A percentile compares a stretch with the other conserved stretches of the same genome.
phyloP scores from a whole-genome alignment of 2,797 vertebrate genomes.

The Onychomys torridus region DNA sequence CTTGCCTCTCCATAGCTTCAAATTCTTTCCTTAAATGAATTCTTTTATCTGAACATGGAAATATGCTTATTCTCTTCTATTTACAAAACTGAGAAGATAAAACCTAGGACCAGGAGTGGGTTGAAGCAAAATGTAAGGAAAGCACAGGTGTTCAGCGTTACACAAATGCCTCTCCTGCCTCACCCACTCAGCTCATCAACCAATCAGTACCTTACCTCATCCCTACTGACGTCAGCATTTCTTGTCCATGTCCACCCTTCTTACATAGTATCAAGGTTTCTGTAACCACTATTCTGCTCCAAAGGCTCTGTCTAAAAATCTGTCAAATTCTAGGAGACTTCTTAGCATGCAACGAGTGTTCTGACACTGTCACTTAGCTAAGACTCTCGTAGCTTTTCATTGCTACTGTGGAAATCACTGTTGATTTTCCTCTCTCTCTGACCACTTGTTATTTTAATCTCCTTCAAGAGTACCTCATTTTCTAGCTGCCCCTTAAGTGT shows the following conservation, averaged over 20 bases:
- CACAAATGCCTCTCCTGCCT: neutral
- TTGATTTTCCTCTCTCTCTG: neutral
- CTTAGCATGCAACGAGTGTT: slow-evolving; percentile 38
- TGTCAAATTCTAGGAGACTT: slow-evolving; percentile 19
- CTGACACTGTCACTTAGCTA: neutral
- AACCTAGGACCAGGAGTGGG: neutral
- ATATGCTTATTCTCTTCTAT: neutral
- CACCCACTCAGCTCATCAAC: neutral
- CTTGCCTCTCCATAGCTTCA: neutral
- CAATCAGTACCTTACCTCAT: slow-evolving; percentile 9
- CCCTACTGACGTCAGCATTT: neutral
- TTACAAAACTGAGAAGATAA: slow-evolving; percentile 19
- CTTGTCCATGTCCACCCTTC: slow-evolving; percentile 12
- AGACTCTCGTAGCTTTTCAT: slow-evolving; percentile 7
- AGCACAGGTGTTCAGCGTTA: neutral
- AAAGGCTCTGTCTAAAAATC: slow-evolving; percentile 37
- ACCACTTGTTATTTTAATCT: neutral
- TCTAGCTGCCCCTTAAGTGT: neutral
- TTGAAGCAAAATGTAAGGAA: neutral
- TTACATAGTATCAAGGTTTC: slow-evolving; percentile 33
- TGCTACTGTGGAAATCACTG: slow-evolving; percentile 31
- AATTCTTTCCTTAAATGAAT: slow-evolving; percentile 29
- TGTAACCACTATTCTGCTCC: neutral
- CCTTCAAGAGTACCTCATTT: slow-evolving; percentile 11
- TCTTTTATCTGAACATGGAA: slow-evolving; percentile 29